These are phyloP conservation scores for Hyphantria cunea DNA, from an alignment of 1,140 invertebrate genomes.

Conservation along the genomic window DNA sequence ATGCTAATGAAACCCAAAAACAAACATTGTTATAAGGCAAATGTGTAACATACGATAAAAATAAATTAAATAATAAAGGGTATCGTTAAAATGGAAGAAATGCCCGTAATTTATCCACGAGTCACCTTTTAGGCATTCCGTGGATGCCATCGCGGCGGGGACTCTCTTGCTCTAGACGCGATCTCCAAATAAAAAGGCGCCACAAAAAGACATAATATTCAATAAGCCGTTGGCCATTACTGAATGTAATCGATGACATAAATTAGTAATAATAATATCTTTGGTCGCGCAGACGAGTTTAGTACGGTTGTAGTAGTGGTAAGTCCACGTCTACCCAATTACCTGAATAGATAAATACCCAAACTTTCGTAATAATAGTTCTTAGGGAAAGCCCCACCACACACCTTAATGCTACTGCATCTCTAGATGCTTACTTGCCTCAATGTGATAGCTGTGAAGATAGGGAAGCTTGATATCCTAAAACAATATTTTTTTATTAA, in stretches of 20 bases:
- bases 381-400: no score
- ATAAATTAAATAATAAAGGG: constrained; percentile 81
- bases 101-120: constrained; percentile 78
- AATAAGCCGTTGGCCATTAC: constrained; percentile 76
- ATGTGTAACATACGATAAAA: constrained; percentile 79
- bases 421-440: no score
- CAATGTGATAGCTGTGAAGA: no score
- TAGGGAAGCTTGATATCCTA: no score
- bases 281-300: constrained; percentile 30
- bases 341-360: no score
- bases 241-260: constrained; percentile 68
- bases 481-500: no score
- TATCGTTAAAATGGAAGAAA: constrained; percentile 79
- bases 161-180: constrained; percentile 70
- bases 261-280: constrained; percentile 66
- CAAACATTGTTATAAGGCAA: constrained; percentile 78
- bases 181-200: constrained; percentile 74
- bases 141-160: constrained; percentile 72
- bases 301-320: no score
- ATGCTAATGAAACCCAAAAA: constrained; percentile 77
- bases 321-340: no score
- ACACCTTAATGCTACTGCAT: no score
- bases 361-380: no score
- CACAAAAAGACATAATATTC: constrained; percentile 79
- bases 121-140: constrained; percentile 78